These are phyloP conservation scores for Ichneumoninae sp. DNA, from an alignment of 2,888 invertebrate species.

Conservation along the genomic window DNA sequence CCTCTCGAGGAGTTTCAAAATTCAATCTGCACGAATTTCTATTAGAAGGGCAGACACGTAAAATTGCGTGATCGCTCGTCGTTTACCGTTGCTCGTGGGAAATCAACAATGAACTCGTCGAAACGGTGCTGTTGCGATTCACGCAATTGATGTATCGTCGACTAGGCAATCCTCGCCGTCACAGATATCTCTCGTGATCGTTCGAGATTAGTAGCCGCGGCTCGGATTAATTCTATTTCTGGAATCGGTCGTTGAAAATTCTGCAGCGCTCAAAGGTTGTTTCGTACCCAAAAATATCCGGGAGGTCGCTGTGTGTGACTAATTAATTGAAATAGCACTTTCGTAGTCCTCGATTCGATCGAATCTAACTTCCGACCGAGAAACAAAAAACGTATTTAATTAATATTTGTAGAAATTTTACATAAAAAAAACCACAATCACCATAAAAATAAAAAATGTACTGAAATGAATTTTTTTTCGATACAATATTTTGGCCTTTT, in stretches of 20 bases:
- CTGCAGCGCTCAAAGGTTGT: slow-evolving; percentile 46
- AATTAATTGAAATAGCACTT: slow-evolving; percentile 36
- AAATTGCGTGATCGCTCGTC: slow-evolving; percentile 56
- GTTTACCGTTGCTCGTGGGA: slow-evolving; percentile 26
- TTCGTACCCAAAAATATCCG: slow-evolving; percentile 41
- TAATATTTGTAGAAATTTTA: no score
- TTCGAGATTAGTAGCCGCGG: slow-evolving; percentile 26
- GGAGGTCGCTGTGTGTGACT: slow-evolving; percentile 35
- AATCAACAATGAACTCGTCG: slow-evolving; percentile 33
- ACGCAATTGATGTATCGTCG: slow-evolving; percentile 53
- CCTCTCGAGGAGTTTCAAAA: slow-evolving; percentile 28
- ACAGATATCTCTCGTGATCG: slow-evolving; percentile 38
- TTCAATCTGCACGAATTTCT: slow-evolving; percentile 51
- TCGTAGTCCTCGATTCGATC: slow-evolving; percentile 13
- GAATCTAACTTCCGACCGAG: slow-evolving; percentile 12
- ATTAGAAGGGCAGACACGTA: neutral
- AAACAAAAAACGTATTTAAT: neutral
- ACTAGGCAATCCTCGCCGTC: slow-evolving; percentile 50
- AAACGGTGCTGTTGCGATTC: slow-evolving; percentile 51
- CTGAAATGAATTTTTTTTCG: no score
- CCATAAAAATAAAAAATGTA: no score
- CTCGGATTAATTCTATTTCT: slow-evolving; percentile 66
- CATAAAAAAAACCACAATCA: no score
- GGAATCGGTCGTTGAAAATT: slow-evolving; percentile 42
- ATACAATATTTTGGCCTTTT: no score